Evolutionary conservation across 2,888 invertebrate species (phyloP).

Genomic region (Odiellus spinosus): DNA sequence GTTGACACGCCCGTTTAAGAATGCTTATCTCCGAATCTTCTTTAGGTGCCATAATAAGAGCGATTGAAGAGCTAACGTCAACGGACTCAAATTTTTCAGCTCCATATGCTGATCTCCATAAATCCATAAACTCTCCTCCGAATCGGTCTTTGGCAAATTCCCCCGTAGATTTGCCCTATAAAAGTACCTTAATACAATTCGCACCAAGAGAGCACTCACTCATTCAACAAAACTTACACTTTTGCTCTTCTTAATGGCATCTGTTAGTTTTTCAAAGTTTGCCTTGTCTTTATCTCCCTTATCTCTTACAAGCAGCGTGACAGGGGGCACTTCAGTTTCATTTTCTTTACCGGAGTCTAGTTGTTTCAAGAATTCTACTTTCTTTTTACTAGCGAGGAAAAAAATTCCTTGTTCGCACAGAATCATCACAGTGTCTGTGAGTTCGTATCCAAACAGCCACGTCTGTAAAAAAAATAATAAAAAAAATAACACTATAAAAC

Average conservation of each 20-base stretch:
- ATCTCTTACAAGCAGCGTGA: slow-evolving; percentile 74
- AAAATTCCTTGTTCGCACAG: slow-evolving; percentile 68
- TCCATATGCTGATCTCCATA: slow-evolving; percentile 66
- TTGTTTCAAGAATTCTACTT: slow-evolving; percentile 86
- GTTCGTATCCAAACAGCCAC: slow-evolving; percentile 92
- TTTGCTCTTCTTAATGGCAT: slow-evolving; percentile 69
- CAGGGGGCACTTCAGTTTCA: slow-evolving; percentile 53
- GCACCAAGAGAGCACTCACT: neutral
- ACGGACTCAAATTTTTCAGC: slow-evolving; percentile 59
- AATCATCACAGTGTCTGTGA: slow-evolving; percentile 88
- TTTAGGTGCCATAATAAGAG: slow-evolving; percentile 78
- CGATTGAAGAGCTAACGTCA: slow-evolving; percentile 70
- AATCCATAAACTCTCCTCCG: slow-evolving; percentile 79
- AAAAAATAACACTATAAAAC: no score
- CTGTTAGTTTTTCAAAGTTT: slow-evolving; percentile 52
- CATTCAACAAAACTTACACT: slow-evolving; percentile 32
- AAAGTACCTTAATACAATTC: slow-evolving; percentile 1
- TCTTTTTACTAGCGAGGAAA: slow-evolving; percentile 91
- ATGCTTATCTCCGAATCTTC: slow-evolving; percentile 80
- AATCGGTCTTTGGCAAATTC: slow-evolving; percentile 85
- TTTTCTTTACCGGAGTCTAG: slow-evolving; percentile 72
- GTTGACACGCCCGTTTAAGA: slow-evolving; percentile 79
- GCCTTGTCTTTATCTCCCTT: slow-evolving; percentile 82
- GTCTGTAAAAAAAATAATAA: slow-evolving; percentile 40
- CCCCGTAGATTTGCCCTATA: slow-evolving; percentile 62